These are phyloP conservation scores for Microplitis demolitor DNA, from an alignment of 1,140 invertebrate genomes.

Conservation along the genomic window DNA sequence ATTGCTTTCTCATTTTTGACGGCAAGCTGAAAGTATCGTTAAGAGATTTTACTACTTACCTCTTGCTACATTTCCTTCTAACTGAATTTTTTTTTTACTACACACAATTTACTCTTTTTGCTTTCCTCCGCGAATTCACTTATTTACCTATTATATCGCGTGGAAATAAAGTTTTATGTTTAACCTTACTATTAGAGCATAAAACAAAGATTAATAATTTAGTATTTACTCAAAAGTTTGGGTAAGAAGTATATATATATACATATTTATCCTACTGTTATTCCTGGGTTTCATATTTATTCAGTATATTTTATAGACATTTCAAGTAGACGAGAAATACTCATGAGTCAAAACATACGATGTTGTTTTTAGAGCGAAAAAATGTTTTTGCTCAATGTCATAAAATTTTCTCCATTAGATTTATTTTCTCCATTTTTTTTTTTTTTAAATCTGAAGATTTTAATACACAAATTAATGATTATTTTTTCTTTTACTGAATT, in stretches of 20 bases:
- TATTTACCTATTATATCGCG: background rate
- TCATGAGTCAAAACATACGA: background rate
- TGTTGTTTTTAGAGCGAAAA: too few species aligned
- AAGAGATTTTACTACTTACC: constrained; percentile 1
- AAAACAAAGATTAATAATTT: background rate
- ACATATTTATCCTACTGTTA: background rate
- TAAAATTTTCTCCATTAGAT: too few species aligned
- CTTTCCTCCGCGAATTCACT: background rate
- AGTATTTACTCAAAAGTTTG: too few species aligned
- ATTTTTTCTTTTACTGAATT: too few species aligned
- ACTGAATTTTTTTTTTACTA: background rate
- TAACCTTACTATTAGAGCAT: background rate
- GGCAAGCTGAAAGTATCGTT: constrained; percentile 5
- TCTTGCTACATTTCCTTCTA: background rate
- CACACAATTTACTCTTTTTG: background rate
- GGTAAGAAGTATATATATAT: too few species aligned
- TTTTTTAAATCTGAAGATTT: too few species aligned
- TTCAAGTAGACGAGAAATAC: background rate
- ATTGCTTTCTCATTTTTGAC: constrained; percentile 25
- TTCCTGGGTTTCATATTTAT: background rate
- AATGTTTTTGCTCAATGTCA: too few species aligned
- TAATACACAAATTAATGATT: too few species aligned
- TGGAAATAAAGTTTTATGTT: background rate
- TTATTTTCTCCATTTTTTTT: too few species aligned
- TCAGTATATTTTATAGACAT: background rate